Evolutionary conservation across 2,888 invertebrate genomes (phyloP).

Genomic region (Polietes domitor): DNA sequence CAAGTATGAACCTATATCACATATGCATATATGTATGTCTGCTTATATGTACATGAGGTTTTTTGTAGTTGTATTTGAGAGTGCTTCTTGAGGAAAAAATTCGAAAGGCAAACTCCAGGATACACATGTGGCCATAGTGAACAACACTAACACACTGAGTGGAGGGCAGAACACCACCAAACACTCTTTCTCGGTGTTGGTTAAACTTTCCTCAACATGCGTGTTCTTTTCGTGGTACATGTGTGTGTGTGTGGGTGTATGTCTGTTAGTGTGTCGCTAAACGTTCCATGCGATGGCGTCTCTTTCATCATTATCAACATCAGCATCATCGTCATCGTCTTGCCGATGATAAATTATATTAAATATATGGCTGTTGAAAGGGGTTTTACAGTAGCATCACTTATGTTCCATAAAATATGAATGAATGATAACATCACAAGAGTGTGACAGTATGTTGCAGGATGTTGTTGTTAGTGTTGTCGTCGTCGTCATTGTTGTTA

Average conservation of each 20-base stretch:
- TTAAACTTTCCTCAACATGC: not conserved
- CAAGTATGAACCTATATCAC: not conserved
- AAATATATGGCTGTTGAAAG: conserved; percentile 24
- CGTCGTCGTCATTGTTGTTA: not conserved
- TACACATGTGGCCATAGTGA: not conserved
- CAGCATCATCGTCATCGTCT: not conserved
- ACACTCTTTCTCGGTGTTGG: not conserved
- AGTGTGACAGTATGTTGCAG: conserved; percentile 8
- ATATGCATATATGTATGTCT: not conserved
- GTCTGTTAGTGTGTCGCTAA: not conserved
- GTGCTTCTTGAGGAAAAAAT: not conserved
- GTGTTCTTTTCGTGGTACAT: conserved; percentile 12
- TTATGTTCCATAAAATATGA: conserved; percentile 6
- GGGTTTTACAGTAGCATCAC: conserved; percentile 3
- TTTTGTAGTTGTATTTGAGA: not conserved
- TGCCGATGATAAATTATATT: conserved; percentile 24
- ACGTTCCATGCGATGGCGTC: conserved; percentile 7
- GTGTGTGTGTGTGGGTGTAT: not conserved
- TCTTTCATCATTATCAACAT: not conserved
- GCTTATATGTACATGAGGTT: not conserved
- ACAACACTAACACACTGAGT: not conserved
- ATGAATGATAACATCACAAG: conserved; percentile 13
- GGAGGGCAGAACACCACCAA: not conserved
- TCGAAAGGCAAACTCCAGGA: not conserved
- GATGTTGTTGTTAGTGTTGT: not conserved